Conservation (phyloP, 2,797 vertebrate genomes). For the Lagodon rhomboides region DNA sequence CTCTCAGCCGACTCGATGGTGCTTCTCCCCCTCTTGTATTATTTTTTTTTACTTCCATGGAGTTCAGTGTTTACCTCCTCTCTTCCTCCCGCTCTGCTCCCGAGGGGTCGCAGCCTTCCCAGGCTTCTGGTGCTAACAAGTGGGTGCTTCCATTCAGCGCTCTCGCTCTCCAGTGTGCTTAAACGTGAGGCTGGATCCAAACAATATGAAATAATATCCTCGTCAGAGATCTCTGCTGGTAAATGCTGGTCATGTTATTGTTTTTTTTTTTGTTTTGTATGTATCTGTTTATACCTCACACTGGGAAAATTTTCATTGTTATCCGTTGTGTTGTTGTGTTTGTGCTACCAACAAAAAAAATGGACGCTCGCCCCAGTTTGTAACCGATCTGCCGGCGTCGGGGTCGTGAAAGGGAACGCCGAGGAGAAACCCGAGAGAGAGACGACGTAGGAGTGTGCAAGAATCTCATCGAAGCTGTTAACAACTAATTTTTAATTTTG, state of each 20-base stretch:
- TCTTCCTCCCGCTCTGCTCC: constrained; percentile 68
- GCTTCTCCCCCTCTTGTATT: constrained; percentile 55
- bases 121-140: constrained; percentile 80
- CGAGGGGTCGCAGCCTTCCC: constrained; percentile 71
- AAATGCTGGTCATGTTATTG: constrained; percentile 79
- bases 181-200: constrained; percentile 78
- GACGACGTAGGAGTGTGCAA: constrained; percentile 45
- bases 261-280: constrained; percentile 62
- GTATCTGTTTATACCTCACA: constrained; percentile 87
- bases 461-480: constrained; percentile 71
- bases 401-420: constrained; percentile 83
- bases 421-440: constrained; percentile 46
- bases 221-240: constrained; percentile 69
- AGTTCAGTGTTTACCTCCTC: constrained; percentile 72
- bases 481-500: constrained; percentile 81
- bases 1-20: constrained; percentile 60
- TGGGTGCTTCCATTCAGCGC: constrained; percentile 66
- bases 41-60: constrained; percentile 41
- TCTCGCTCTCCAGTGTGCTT: constrained; percentile 54
- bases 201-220: constrained; percentile 73
- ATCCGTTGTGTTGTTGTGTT: constrained; percentile 54
- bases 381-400: constrained; percentile 67
- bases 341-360: constrained; percentile 71
- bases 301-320: constrained; percentile 80
- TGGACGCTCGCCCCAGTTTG: constrained; percentile 71